phyloP scores from a whole-genome alignment of 2,113 vertebrate genomes.

The Nibea albiflora region DNA sequence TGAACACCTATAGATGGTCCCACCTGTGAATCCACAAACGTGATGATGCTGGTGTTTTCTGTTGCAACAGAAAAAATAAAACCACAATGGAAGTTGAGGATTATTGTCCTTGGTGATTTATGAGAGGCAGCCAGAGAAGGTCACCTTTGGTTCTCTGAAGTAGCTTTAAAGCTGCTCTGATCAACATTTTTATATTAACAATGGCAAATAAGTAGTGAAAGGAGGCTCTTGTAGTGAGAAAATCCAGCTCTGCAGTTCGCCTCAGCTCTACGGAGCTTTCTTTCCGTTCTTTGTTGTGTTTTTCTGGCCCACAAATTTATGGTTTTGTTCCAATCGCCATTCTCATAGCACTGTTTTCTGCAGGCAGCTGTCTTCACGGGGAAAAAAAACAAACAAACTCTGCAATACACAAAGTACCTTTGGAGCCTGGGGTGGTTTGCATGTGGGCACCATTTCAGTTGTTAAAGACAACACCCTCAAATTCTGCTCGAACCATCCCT shows the following conservation, averaged over 20 bases:
- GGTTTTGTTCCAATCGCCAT: not conserved
- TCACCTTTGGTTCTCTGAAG: not conserved
- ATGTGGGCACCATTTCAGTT: not conserved
- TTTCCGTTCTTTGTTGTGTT: not conserved
- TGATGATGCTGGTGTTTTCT: slow-evolving; percentile 23
- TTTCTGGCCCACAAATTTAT: not conserved
- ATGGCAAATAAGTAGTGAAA: not conserved
- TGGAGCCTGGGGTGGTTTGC: not conserved
- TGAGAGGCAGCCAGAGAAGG: not conserved
- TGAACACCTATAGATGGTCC: not conserved
- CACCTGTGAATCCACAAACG: slow-evolving; percentile 1
- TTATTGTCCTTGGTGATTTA: slow-evolving; percentile 6
- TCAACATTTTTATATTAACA: not conserved
- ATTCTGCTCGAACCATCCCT: not conserved
- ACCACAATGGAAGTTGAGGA: not conserved
- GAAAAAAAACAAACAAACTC: not conserved
- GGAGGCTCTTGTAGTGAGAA: not conserved
- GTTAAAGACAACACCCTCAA: not conserved
- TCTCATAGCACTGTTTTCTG: not conserved
- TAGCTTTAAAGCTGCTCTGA: not conserved
- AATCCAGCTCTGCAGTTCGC: not conserved
- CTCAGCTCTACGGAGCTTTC: not conserved
- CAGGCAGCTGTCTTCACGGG: not conserved
- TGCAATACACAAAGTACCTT: not conserved
- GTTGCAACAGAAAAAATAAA: not conserved